Evolutionary conservation across 2,113 vertebrate genomes (phyloP), one percentile per base, ranked within the genome.

Genomic region (Acrocephalus arundinaceus): DNA sequence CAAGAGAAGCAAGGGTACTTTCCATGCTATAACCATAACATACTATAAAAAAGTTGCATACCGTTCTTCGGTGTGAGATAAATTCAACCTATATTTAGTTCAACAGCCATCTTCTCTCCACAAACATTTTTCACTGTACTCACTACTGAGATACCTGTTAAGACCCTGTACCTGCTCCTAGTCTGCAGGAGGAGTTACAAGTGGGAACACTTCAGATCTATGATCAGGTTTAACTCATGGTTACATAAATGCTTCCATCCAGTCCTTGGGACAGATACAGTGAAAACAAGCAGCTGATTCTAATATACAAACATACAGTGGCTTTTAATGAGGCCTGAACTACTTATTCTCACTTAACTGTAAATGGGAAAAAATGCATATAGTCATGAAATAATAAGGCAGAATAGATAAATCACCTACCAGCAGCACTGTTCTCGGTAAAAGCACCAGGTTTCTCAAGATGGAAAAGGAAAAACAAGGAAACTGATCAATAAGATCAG

Each of bases 341-440:
- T 30, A 52, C 24, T 37, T 85, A 11, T 77, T 54, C 58, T 68
- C 22, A 27, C 9, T 59, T 58, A 59, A 65, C 8, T 62, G 3
- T 37, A 77, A 70, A 35, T 1, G 23, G 15, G 70, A 80, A 87
- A 91, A 87, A 86, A 72, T 6, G 11, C 48, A 80, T 15, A 54
- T 11, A n/a, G 10, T 7, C 15, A 86, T 70, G 57, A 66, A 65
- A 67, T 91, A 80, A 90, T 33, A 58, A 73, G 59, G 48, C 25
- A 85, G 24, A 84, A 91, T 30, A 89, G 13, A 33, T n/a, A 88
- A 83, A 82, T 89, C 89, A 90, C 87, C 78, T 75, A 93, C 76
- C 66, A 31, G 58, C 39, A 76, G 61, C 46, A 78, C 48, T 27
- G n/a, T 54, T 65, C 19, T 45, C 62, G 70, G 65, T 41, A 71